Evolutionary conservation across 2,888 invertebrate species (phyloP).

Genomic region (Orthosia gothica): DNA sequence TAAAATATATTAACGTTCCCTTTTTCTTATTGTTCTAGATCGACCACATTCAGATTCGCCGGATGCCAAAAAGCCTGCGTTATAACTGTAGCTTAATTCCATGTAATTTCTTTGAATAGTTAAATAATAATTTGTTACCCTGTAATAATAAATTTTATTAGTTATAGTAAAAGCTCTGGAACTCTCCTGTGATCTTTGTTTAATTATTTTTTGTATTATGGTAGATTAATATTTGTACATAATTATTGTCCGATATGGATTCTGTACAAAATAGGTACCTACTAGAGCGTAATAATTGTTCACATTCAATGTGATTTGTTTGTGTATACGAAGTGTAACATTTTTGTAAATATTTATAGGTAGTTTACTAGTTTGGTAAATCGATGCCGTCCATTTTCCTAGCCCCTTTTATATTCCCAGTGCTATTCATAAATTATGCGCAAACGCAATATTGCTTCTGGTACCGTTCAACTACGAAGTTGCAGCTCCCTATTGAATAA

Average conservation of each 20-base stretch:
- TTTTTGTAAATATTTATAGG: constrained; percentile 65
- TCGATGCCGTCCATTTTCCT: constrained; percentile 61
- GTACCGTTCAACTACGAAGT: constrained; percentile 59
- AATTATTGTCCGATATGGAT: constrained; percentile 54
- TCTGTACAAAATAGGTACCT: constrained; percentile 73
- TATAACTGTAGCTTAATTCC: constrained; percentile 83
- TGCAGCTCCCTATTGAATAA: constrained; percentile 66
- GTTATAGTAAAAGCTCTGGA: constrained; percentile 87
- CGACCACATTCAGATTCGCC: constrained; percentile 89
- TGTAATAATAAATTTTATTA: constrained; percentile 77
- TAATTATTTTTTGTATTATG: constrained; percentile 79
- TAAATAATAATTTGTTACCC: constrained; percentile 86
- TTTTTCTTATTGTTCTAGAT: constrained; percentile 82
- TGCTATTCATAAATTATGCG: constrained; percentile 66
- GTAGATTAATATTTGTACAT: constrained; percentile 69
- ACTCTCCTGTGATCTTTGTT: constrained; percentile 91
- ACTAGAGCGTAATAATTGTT: constrained; percentile 75
- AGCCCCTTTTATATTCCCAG: constrained; percentile 57
- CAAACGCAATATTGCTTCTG: constrained; percentile 65
- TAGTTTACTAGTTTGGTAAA: constrained; percentile 47
- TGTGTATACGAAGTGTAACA: constrained; percentile 71
- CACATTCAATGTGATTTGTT: constrained; percentile 76
- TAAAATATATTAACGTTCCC: constrained; percentile 64
- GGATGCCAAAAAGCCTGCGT: constrained; percentile 90
- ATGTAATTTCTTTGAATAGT: constrained; percentile 73